Evolutionary conservation across 1,140 invertebrate species (phyloP).

Genomic region (Sycophila sp.): DNA sequence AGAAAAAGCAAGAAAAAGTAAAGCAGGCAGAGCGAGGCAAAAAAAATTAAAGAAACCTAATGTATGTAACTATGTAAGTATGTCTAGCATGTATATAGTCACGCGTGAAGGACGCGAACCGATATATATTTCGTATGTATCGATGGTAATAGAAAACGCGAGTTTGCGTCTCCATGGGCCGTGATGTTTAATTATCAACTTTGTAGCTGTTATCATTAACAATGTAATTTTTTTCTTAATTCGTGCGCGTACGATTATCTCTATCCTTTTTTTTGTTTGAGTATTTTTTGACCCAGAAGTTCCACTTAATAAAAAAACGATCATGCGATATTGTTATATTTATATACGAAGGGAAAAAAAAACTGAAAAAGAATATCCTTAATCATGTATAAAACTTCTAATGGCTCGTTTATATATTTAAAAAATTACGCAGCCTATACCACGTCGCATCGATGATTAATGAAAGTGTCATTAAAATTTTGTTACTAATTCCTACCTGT

Average conservation of each 20-base stretch:
- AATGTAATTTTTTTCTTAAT: constrained; percentile 2
- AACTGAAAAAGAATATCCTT: too few relatives aligned
- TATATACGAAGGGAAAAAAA: constrained; percentile 23
- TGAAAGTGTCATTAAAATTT: constrained; percentile 36
- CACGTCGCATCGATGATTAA: constrained; percentile 22
- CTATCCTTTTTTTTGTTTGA: constrained; percentile 1
- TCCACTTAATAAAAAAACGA: not conserved
- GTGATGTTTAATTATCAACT: constrained; percentile 19
- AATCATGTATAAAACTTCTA: constrained; percentile 28
- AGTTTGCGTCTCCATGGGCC: constrained; percentile 6
- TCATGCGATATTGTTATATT: constrained; percentile 30
- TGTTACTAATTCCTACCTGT: constrained; percentile 30
- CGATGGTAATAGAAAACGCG: not conserved
- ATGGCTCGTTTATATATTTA: constrained; percentile 21
- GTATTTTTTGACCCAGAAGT: constrained; percentile 12
- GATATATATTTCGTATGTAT: constrained; percentile 38
- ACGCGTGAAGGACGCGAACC: constrained; percentile 29
- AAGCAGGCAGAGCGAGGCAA: not conserved
- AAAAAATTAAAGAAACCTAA: constrained; percentile 30
- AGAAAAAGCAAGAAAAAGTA: constrained; percentile 24
- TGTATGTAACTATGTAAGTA: constrained; percentile 43
- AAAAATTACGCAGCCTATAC: not conserved
- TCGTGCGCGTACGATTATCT: constrained; percentile 8
- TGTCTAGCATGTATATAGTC: constrained; percentile 40
- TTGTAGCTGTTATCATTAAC: constrained; percentile 7